A percentile compares a stretch with the other conserved stretches of the same genome.
Conservation (phyloP, 2,888 invertebrate genomes). For the Stomorhina lunata region DNA sequence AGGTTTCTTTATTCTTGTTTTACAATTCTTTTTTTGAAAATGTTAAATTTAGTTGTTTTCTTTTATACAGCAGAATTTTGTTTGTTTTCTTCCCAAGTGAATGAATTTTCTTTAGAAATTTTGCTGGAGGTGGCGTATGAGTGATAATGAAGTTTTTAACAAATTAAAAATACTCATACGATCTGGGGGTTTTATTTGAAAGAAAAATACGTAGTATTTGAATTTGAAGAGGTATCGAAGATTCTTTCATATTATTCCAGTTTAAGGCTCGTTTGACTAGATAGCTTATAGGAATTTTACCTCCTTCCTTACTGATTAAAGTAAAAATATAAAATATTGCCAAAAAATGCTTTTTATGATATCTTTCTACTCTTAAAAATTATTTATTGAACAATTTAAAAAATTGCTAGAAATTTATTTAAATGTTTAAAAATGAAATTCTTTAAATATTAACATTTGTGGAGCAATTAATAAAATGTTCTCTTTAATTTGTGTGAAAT, state of each 20-base stretch:
- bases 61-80: background rate
- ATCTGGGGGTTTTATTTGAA: background rate
- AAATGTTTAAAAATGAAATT: background rate
- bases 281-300: too few relatives aligned
- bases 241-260: too few relatives aligned
- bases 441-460: slow-evolving; percentile 31
- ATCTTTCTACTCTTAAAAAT: too few relatives aligned
- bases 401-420: background rate
- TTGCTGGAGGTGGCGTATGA: slow-evolving; percentile 29
- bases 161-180: slow-evolving; percentile 25
- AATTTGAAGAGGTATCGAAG: too few relatives aligned
- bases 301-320: too few relatives aligned
- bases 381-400: background rate
- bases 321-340: too few relatives aligned
- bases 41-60: background rate
- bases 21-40: too few relatives aligned
- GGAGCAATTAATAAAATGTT: slow-evolving; percentile 48
- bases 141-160: background rate
- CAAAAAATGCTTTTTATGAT: too few relatives aligned
- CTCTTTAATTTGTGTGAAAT: background rate
- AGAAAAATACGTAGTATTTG: background rate
- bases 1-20: background rate
- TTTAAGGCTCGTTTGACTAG: too few relatives aligned
- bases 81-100: background rate
- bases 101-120: background rate